Evolutionary conservation across 1,140 invertebrate genomes (phyloP), one percentile per base, ranked within the genome.

Genomic region (Drosophila carrolli): DNA sequence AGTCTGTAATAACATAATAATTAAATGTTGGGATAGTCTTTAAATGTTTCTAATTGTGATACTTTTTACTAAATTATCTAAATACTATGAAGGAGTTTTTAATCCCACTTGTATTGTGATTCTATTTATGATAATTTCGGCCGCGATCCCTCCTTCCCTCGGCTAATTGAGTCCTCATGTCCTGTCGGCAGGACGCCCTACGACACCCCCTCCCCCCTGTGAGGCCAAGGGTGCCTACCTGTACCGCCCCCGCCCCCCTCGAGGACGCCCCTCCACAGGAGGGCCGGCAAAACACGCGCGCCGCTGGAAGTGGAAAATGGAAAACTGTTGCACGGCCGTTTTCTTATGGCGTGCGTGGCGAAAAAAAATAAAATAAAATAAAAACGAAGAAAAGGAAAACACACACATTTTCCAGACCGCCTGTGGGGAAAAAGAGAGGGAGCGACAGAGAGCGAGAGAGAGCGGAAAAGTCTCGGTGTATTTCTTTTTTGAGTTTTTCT

Each of bases 131-230:
- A 47, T 48, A 59, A 59, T 48, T 48, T 48, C 13, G 32, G 6
- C 13, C 40, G 13, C 16, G 60, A 59, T 60, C 55, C 61, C 65
- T 65, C 9, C 29, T 29, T 44, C n/a, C 29, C 11, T 9, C 10
- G 65, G n/a, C 72, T 75, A 75, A 75, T 75, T 75, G 72, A 75
- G 73, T 75, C 73, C 61, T 75, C 54, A 75, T 75, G 58, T 72
- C 68, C 57, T 61, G 70, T 56, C 71, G 50, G 57, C 41, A 70
- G 72, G 68, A 75, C 68, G 48, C 51, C 38, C 44, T 37, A 35
- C 27, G 27, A 27, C 23, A 41, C 16, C 23, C 35, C n/a, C 35
- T 13, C 29, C 35, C 8, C 27, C 27, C 13, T 32, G 5, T 13
- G 14, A 23, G 0, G 27, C n/a, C 27, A 10, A 35, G 47, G 47